Percentiles rank a stretch among this genome's conserved stretches.
Conservation (phyloP, 2,113 vertebrate species). For the Thomomys bottae region DNA sequence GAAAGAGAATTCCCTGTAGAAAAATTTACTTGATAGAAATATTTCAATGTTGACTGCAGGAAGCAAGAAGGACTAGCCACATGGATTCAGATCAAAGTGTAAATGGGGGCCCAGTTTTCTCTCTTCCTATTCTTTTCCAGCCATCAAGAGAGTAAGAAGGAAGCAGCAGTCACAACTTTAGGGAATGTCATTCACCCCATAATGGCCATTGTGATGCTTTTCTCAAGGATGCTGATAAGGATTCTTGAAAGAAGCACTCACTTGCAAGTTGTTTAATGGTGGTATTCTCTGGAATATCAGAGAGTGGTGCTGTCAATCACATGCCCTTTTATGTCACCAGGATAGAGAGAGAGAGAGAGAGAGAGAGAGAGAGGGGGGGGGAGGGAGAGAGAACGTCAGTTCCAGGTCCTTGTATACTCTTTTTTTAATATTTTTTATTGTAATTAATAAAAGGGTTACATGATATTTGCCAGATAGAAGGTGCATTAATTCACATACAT, state of each 20-base stretch:
- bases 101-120: neutral
- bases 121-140: neutral
- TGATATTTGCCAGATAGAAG: no score
- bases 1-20: neutral
- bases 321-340: neutral
- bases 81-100: neutral
- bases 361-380: no score
- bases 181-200: neutral
- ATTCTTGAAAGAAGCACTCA: neutral
- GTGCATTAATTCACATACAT: no score
- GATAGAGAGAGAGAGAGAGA: no score
- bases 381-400: no score
- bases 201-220: neutral
- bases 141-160: neutral
- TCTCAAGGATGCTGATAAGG: neutral
- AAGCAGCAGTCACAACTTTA: neutral
- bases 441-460: no score
- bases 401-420: neutral
- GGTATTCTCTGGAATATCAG: neutral
- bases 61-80: neutral
- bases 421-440: no score
- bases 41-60: neutral
- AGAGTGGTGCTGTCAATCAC: neutral
- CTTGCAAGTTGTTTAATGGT: neutral
- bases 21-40: neutral